phyloP scores from a whole-genome alignment of 2,113 vertebrate species.

The Balaenoptera acutorostrata region DNA sequence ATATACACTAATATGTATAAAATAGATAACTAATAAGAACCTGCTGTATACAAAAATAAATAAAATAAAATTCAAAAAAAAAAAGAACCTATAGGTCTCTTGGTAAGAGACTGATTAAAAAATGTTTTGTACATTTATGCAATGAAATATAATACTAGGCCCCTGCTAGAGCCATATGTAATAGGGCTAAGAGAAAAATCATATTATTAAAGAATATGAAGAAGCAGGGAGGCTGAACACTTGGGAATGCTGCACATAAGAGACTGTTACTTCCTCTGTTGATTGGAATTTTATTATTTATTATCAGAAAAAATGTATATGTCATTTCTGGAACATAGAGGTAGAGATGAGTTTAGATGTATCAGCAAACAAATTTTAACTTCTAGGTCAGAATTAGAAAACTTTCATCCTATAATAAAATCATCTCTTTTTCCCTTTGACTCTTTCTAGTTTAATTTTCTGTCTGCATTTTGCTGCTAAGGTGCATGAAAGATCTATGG shows the following conservation, averaged over 20 bases:
- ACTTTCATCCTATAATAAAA: neutral
- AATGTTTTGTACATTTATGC: neutral
- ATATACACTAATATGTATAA: no score
- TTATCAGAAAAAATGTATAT: neutral
- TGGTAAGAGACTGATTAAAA: neutral
- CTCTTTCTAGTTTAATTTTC: neutral
- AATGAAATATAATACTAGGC: neutral
- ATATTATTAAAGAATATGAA: neutral
- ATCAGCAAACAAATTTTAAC: neutral
- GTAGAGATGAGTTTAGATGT: neutral
- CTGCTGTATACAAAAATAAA: no score
- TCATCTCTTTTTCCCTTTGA: neutral
- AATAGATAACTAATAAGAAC: no score
- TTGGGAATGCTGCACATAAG: neutral
- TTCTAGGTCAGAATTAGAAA: neutral
- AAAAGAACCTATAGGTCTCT: neutral
- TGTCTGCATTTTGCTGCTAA: neutral
- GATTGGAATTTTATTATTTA: neutral
- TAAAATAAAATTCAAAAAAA: no score
- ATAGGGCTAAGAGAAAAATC: neutral
- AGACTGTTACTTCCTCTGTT: neutral
- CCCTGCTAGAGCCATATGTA: neutral
- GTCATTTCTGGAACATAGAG: neutral
- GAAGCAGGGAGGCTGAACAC: accelerated
- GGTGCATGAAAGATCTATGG: neutral